Percentiles rank a stretch among this genome's conserved stretches.
Evolutionary conservation across 2,888 invertebrate species (phyloP).

Genomic region (Seira musarum): DNA sequence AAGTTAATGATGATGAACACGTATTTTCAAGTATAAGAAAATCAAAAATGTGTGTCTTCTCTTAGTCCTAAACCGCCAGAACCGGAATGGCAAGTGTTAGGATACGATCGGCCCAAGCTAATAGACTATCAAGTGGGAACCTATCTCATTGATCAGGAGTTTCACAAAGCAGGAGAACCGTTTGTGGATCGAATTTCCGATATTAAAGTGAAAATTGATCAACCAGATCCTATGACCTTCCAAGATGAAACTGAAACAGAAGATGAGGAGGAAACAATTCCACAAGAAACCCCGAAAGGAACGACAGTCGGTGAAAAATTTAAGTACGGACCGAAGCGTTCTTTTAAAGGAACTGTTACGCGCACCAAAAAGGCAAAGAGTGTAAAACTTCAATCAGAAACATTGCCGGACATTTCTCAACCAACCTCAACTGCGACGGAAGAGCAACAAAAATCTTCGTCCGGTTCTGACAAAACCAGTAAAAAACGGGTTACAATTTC

Average conservation of each 20-base stretch:
- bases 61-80: conserved; percentile 46
- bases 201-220: conserved; percentile 46
- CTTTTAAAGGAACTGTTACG: conserved; percentile 22
- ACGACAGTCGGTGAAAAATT: conserved; percentile 29
- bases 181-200: conserved; percentile 48
- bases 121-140: conserved; percentile 53
- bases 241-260: conserved; percentile 51
- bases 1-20: not conserved
- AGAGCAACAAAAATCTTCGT: not conserved
- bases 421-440: not conserved
- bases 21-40: conserved; percentile 6
- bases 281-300: conserved; percentile 11
- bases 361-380: conserved; percentile 7
- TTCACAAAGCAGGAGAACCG: conserved; percentile 43
- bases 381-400: not conserved
- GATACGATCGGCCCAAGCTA: conserved; percentile 55
- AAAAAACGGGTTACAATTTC: not conserved
- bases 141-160: conserved; percentile 52
- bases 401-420: not conserved
- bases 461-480: not conserved
- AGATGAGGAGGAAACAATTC: conserved; percentile 43
- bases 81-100: conserved; percentile 59
- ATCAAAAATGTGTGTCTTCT: not conserved
- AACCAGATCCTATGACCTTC: conserved; percentile 56
- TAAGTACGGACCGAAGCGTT: conserved; percentile 37